phyloP scores from a whole-genome alignment of 2,797 vertebrate species.

The Decapterus maruadsi region DNA sequence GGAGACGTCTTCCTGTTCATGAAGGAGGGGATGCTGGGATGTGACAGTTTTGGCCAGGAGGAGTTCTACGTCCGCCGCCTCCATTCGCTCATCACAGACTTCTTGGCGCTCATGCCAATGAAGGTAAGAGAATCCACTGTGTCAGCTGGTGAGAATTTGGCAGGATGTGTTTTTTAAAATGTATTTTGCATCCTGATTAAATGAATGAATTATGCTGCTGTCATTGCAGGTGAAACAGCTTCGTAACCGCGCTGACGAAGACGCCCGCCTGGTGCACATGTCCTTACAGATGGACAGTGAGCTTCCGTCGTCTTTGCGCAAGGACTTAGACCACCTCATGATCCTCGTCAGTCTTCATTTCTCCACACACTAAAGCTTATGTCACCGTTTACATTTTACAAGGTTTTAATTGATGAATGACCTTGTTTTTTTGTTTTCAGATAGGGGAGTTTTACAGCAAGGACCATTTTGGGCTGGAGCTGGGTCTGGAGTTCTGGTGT shows the following conservation, averaged over 20 bases:
- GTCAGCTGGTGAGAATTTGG: not conserved
- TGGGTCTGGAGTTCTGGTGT: constrained; percentile 98
- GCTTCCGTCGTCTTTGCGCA: constrained; percentile 90
- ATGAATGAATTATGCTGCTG: not conserved
- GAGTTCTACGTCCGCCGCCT: constrained; percentile 96
- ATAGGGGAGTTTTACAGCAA: constrained; percentile 95
- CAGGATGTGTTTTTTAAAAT: not conserved
- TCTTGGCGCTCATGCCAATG: constrained; percentile 99
- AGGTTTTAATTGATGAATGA: not conserved
- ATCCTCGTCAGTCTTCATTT: constrained; percentile 84
- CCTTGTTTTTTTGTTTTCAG: constrained; percentile 71
- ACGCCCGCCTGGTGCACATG: constrained; percentile 97
- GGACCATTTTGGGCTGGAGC: constrained; percentile 92
- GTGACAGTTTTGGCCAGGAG: constrained; percentile 92
- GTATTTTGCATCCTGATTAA: not conserved
- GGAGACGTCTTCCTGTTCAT: constrained; percentile 96
- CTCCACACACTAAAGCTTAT: not conserved
- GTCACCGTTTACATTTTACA: not conserved
- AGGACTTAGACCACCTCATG: constrained; percentile 97
- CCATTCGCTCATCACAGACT: constrained; percentile 96
- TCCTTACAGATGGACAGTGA: constrained; percentile 97
- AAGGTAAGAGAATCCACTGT: constrained; percentile 89
- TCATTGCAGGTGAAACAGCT: constrained; percentile 93
- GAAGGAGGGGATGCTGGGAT: constrained; percentile 92
- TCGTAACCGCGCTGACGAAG: constrained; percentile 96